These are phyloP conservation scores for Genyomyrus donnyi DNA, from an alignment of 2,113 vertebrate species.

Conservation along the genomic window DNA sequence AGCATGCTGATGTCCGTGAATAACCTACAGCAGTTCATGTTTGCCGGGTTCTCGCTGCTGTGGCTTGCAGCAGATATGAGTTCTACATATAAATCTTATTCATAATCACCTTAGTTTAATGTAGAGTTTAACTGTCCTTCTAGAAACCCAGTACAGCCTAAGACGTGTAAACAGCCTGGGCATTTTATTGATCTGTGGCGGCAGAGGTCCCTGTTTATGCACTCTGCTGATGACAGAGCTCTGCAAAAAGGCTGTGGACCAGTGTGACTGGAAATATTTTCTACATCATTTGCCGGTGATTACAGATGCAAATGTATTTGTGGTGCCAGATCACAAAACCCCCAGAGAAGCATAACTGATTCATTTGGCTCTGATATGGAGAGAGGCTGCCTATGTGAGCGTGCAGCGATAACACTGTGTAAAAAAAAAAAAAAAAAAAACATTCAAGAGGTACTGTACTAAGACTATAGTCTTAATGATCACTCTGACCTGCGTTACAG, in stretches of 20 bases:
- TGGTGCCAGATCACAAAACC: background rate
- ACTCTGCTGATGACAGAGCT: background rate
- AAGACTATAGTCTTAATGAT: background rate
- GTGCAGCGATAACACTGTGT: background rate
- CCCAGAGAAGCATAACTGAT: slow-evolving; percentile 3
- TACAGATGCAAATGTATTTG: background rate
- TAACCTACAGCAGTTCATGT: background rate
- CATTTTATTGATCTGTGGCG: background rate
- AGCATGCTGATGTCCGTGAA: background rate
- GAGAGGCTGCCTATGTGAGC: background rate
- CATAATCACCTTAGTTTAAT: background rate
- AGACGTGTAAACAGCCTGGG: background rate
- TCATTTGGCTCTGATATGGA: background rate
- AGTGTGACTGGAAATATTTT: slow-evolving; percentile 1
- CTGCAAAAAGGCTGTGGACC: background rate
- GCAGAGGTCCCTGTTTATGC: background rate
- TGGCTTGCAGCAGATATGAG: background rate
- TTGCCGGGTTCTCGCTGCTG: background rate
- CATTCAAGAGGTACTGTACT: background rate
- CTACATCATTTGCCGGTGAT: background rate
- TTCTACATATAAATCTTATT: background rate
- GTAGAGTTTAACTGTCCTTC: background rate
- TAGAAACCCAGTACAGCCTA: background rate
- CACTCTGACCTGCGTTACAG: background rate
- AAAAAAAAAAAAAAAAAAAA: background rate